Evolutionary conservation across 2,113 vertebrate genomes (phyloP), one percentile per base, ranked within the genome.

Genomic region (Manacus vitellinus): DNA sequence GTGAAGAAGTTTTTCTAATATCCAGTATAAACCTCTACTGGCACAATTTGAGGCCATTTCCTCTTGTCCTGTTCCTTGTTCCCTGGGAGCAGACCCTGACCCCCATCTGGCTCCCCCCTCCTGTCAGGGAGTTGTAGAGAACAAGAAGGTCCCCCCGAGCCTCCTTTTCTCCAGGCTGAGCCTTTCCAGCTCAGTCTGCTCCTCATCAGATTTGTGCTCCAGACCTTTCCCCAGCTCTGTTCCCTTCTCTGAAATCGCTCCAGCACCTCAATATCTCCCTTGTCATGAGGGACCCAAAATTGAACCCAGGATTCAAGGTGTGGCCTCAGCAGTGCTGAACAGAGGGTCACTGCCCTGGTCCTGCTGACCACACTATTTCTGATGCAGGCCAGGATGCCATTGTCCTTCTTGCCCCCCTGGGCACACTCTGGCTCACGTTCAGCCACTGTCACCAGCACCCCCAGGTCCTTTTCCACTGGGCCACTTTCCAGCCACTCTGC

Each of bases 31-130:
- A 58, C 12, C 20, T 70, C 20, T 4, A 37, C 33, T 81, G 55
- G 33, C 23, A 5, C 33, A 44, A 37, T 8, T 13, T n/a, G 35
- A n/a, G 11, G 16, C 23, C 0, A 0, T 56, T 70, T 56, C 35
- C 5, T 4, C 28, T 56, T 22, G 1, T 31, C 20, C 14, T 87
- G 41, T 70, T 28, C 18, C 55, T 46, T 51, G 35, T 49, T 49
- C 4, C 25, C 55, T 37, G 62, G 12, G 17, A 84, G 21, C 12
- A 70, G 35, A 55, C 6, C 30, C 35, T 0, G 2, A 8, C 6
- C 1, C 17, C 3, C 35, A 3, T 14, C 8, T 3, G 3, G 5
- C 31, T 70, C 12, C 5, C 2, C 7, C 13, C 10, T 80, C 47
- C 54, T 74, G 7, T 7, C 31, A 55, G 61, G 18, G 35, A 62